Conservation (phyloP, 2,797 vertebrate species). For the Chelon labrosus region DNA sequence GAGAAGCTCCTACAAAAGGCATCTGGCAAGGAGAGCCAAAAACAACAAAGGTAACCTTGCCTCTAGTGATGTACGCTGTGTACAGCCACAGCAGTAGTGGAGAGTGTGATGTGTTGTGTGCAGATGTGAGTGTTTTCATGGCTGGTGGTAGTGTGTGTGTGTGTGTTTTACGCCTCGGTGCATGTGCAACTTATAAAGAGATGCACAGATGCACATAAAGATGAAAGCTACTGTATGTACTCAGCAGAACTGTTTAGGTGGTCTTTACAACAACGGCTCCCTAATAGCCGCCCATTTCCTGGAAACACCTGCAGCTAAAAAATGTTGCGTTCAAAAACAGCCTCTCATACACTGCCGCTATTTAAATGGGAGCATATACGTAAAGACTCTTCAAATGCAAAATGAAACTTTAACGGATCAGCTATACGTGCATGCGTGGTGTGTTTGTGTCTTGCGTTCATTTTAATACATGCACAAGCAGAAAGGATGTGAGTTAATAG, state of each 20-base stretch:
- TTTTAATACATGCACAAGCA: neutral
- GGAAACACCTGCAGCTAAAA: neutral
- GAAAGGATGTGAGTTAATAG: neutral
- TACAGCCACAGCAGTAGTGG: constrained; percentile 48
- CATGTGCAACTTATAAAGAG: constrained; percentile 38
- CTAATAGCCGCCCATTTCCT: neutral
- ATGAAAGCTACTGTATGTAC: constrained; percentile 11
- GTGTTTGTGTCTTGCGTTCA: neutral
- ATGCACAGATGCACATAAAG: constrained; percentile 20
- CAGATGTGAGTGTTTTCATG: constrained; percentile 19
- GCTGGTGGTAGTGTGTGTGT: constrained; percentile 3
- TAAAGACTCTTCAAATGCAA: constrained; percentile 1
- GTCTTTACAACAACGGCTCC: neutral
- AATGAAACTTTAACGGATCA: neutral
- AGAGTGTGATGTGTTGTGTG: constrained; percentile 38
- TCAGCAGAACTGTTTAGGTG: constrained; percentile 3
- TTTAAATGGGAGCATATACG: neutral
- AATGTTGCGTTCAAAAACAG: neutral
- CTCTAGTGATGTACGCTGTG: constrained; percentile 73
- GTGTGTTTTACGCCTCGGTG: constrained; percentile 9
- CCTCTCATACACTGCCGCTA: neutral
- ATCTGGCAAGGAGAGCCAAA: constrained; percentile 81
- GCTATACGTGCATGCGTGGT: no score
- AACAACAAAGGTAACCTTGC: constrained; percentile 87
- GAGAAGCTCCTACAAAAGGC: constrained; percentile 80